These are phyloP conservation scores for Tympanoctomys barrerae DNA, from an alignment of 2,797 vertebrate species.

Conservation along the genomic window DNA sequence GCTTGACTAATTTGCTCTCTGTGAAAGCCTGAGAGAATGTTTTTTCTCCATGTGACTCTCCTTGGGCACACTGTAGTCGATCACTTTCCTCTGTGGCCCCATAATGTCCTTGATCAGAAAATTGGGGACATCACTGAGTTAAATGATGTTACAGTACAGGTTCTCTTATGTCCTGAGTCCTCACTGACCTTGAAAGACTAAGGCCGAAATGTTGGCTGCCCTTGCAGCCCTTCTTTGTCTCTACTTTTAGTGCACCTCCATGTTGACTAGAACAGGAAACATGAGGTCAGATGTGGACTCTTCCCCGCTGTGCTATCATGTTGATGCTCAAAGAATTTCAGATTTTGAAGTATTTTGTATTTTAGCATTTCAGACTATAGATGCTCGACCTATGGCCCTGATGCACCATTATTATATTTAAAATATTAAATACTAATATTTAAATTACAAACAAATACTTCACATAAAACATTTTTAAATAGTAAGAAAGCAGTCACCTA, in stretches of 20 bases:
- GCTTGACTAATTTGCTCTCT: no score
- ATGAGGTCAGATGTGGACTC: not conserved
- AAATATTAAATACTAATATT: constrained; percentile 8
- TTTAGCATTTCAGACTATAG: not conserved
- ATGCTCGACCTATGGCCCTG: not conserved
- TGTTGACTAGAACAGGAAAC: not conserved
- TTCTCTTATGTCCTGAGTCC: no score
- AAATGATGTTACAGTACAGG: no score
- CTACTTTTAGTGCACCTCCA: not conserved
- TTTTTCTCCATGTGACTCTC: no score
- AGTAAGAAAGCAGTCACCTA: not conserved
- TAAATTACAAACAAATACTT: constrained; percentile 8
- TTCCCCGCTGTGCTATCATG: not conserved
- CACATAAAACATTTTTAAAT: not conserved
- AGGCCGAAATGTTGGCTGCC: no score
- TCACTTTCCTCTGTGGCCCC: no score
- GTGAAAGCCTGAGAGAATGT: no score
- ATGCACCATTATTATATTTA: not conserved
- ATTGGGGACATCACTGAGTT: no score
- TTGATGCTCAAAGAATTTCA: not conserved
- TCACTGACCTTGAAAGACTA: no score
- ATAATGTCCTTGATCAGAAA: no score
- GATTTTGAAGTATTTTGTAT: not conserved
- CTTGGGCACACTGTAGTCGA: no score
- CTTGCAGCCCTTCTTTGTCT: no score